phyloP scores from a whole-genome alignment of 2,113 vertebrate species.

The Sus scrofa region T2T-Sscrofa CM000812.6:172235001-172235500 shows the following conservation, averaged over 20 bases:
- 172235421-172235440: no score
- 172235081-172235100: accelerated
- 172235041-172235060: not conserved
- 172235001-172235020: not conserved
- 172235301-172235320: no score
- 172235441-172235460: not conserved
- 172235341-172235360: no score
- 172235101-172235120: accelerated
- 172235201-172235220: not conserved
- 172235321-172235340: no score
- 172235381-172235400: no score
- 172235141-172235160: not conserved
- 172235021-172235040: not conserved
- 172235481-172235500: not conserved
- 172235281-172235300: no score
- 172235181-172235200: not conserved
- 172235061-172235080: not conserved
- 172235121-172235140: no score
- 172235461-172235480: not conserved
- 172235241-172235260: no score
- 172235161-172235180: not conserved
- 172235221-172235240: no score
- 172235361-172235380: no score
- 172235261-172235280: no score
- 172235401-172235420: no score